Base-by-base conservation (phyloP, 2,888 invertebrate genomes). In the Tolmerus cingulatus region DNA sequence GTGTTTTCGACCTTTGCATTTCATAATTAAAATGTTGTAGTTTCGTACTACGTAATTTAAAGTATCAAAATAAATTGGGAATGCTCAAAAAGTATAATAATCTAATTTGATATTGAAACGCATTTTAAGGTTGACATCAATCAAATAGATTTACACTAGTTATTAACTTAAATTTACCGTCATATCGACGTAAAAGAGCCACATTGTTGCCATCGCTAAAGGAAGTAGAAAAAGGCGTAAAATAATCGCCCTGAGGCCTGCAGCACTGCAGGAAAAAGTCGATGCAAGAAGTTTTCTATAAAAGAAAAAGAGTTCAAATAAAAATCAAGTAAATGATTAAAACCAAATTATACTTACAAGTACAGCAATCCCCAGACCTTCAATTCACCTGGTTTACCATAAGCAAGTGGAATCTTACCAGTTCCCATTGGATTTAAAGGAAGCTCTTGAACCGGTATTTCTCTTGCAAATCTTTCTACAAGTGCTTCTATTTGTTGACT, bases 401-500 rank as follows among this genome's bases (percentile, higher is more conserved):
- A 95, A 3, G 96, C 95, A 88, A 97, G 92, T 19, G 96, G 96
- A 87, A 96, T 94, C 91, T 96, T 96, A 88, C 95, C 95, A 27
- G 93, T 92, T 7, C 93, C 92, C 90, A 92, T 91, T 0, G 95
- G 93, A 90, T 95, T 94, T 1, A 95, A 91, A 66, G 95, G 94
- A 4, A 94, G 93, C 89, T 94, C 94, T 87, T 94, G 94, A 46
- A 95, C 94, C 8, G 95, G 95, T 0, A 97, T 97, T 92, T 98
- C 98, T 46, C 96, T 92, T 91, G 97, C 97, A 92, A 98, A 98
- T 90, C 98, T 96, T 90, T 98, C 98, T 0, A 98, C 98, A 19
- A 98, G 92, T 0, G 97, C 96, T 3, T 97, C 96, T 89, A 98
- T 98, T 92, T 98, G 98, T 90, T 97, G 97, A 91, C 97, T 98